These are phyloP conservation scores for Zaprionus inermis DNA, from an alignment of 1,140 invertebrate species.

Conservation along the genomic window DNA sequence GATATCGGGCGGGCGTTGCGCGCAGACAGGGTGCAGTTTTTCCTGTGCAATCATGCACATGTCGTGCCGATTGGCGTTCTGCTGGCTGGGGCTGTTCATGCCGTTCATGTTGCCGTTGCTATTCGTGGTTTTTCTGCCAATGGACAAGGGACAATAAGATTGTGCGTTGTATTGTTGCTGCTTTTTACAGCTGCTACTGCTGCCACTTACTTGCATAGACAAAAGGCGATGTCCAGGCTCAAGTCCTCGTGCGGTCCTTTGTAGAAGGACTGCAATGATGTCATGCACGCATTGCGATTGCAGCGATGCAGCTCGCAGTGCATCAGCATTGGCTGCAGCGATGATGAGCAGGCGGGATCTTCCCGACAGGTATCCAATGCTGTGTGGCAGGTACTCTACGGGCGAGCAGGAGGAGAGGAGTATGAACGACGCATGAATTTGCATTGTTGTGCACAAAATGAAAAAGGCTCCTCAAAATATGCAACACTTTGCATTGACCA, in stretches of 20 bases:
- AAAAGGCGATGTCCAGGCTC: slow-evolving; percentile 95
- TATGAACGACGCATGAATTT: slow-evolving; percentile 6
- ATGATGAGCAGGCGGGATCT: slow-evolving; percentile 90
- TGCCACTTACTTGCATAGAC: slow-evolving; percentile 94
- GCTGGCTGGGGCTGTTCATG: slow-evolving; percentile 45
- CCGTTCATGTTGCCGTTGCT: slow-evolving; percentile 49
- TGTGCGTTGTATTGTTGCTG: slow-evolving; percentile 2
- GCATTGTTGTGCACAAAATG: slow-evolving; percentile 28
- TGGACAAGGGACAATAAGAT: slow-evolving; percentile 28
- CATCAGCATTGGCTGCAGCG: slow-evolving; percentile 91
- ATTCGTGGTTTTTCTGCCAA: slow-evolving; percentile 87
- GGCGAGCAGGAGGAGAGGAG: not conserved
- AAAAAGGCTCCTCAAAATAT: slow-evolving; percentile 48
- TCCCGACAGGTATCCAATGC: slow-evolving; percentile 90
- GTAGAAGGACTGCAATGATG: slow-evolving; percentile 93
- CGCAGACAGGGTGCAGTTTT: slow-evolving; percentile 93
- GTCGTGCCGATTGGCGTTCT: slow-evolving; percentile 87
- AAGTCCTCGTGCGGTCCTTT: slow-evolving; percentile 90
- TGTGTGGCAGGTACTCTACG: slow-evolving; percentile 90
- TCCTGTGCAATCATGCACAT: slow-evolving; percentile 94
- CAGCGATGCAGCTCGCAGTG: slow-evolving; percentile 91
- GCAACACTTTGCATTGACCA: slow-evolving; percentile 48
- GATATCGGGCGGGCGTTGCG: slow-evolving; percentile 89
- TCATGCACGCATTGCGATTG: slow-evolving; percentile 93
- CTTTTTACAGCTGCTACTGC: slow-evolving; percentile 17